A percentile compares a stretch with the other conserved stretches of the same genome.
Evolutionary conservation across 2,113 vertebrate genomes (phyloP).

Genomic region (Myrmecophaga tridactyla): DNA sequence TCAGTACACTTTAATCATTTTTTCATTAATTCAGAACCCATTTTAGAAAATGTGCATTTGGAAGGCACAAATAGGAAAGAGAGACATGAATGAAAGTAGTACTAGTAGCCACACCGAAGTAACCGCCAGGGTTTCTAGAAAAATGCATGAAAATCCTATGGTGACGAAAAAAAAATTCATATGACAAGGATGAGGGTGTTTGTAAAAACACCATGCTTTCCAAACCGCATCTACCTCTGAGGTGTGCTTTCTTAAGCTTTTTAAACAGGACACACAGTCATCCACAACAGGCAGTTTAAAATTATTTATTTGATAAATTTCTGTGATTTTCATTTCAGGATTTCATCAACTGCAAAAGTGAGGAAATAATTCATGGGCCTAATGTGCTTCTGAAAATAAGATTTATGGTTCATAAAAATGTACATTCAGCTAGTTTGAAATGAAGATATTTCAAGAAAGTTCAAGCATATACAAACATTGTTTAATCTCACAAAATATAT

Average conservation of each 20-base stretch:
- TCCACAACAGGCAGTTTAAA: slow-evolving; percentile 20
- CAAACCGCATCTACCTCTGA: neutral
- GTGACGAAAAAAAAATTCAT: neutral
- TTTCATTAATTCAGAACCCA: neutral
- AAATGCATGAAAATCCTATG: neutral
- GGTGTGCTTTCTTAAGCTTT: neutral
- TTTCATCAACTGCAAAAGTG: slow-evolving; percentile 42
- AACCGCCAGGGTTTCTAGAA: neutral
- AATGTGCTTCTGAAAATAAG: slow-evolving; percentile 59
- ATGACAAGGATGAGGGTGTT: neutral
- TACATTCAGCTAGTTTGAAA: slow-evolving; percentile 60
- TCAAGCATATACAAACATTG: slow-evolving; percentile 55
- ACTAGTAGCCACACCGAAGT: neutral
- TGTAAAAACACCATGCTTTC: neutral
- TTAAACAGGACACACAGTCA: slow-evolving; percentile 2
- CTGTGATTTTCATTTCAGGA: slow-evolving; percentile 49
- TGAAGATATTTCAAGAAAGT: slow-evolving; percentile 63
- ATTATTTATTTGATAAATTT: slow-evolving; percentile 53
- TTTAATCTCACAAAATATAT: slow-evolving; percentile 72
- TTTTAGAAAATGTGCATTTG: neutral
- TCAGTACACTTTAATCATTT: neutral
- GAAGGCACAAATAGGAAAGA: neutral
- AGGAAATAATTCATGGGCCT: slow-evolving; percentile 60
- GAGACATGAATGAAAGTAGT: neutral
- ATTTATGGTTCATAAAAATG: slow-evolving; percentile 64